Conservation (phyloP, 2,888 invertebrate genomes). For the Dynastes maya region DNA sequence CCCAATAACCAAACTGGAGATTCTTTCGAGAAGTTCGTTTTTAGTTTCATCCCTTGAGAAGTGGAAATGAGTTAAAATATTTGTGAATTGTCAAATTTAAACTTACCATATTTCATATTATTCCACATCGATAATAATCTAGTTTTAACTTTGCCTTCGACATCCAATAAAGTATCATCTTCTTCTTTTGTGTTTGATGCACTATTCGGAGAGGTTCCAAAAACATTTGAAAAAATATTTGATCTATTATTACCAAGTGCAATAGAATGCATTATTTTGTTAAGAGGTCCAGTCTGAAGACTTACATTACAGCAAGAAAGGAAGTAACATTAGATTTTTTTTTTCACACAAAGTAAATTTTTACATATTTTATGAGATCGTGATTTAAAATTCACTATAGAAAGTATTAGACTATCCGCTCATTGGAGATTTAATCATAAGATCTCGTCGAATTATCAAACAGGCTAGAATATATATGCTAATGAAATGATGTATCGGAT, state of each 20-base stretch:
- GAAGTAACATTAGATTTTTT: neutral
- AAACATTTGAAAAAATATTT: constrained; percentile 54
- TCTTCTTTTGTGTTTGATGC: constrained; percentile 63
- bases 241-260: constrained; percentile 59
- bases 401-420: neutral
- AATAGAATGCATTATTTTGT: constrained; percentile 44
- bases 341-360: constrained; percentile 6
- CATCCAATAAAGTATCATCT: constrained; percentile 70
- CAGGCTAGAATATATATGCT: neutral
- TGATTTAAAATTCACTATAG: neutral
- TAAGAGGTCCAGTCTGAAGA: neutral
- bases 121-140: constrained; percentile 92
- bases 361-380: constrained; percentile 13
- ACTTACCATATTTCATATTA: constrained; percentile 88
- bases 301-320: neutral
- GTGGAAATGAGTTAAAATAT: constrained; percentile 11
- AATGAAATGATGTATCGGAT: neutral
- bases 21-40: constrained; percentile 86
- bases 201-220: constrained; percentile 60
- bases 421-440: constrained; percentile 12
- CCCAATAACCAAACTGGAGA: constrained; percentile 92
- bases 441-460: constrained; percentile 6
- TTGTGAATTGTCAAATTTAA: neutral
- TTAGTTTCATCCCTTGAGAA: constrained; percentile 74
- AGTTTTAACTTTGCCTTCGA: constrained; percentile 86